Conservation (phyloP, 1,140 invertebrate genomes). For the Eufriesea mexicana region DNA sequence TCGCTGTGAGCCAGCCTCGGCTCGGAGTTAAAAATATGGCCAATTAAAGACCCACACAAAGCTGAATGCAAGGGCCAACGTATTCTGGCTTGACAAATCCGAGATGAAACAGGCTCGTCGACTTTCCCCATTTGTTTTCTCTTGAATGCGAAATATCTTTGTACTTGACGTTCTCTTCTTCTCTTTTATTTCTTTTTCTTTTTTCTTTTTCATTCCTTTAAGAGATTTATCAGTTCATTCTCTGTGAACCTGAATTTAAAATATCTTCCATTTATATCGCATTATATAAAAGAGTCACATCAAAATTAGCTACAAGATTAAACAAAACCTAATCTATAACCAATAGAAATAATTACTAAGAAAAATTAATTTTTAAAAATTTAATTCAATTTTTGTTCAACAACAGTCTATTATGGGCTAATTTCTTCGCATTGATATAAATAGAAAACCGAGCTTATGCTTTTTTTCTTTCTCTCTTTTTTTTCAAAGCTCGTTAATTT, state of each 20-base stretch:
- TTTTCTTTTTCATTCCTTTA: background rate
- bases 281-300: background rate
- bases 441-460: no score
- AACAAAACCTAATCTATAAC: background rate
- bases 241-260: background rate
- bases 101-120: conserved; percentile 28
- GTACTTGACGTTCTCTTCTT: background rate
- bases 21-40: conserved; percentile 61
- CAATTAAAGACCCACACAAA: conserved; percentile 61
- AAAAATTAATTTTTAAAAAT: no score
- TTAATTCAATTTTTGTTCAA: no score
- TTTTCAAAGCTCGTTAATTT: background rate
- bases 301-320: background rate
- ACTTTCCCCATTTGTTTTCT: conserved; percentile 24
- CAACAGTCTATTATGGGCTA: no score
- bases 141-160: conserved; percentile 37
- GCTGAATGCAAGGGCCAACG: conserved; percentile 35
- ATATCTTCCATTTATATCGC: background rate
- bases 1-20: conserved; percentile 43
- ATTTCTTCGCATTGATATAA: background rate
- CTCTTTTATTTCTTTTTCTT: background rate
- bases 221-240: conserved; percentile 45
- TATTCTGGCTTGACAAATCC: conserved; percentile 56
- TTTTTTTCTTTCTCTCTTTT: background rate
- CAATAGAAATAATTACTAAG: background rate